Conservation (phyloP, 1,140 invertebrate genomes). For the Drosophila busckii region DNA sequence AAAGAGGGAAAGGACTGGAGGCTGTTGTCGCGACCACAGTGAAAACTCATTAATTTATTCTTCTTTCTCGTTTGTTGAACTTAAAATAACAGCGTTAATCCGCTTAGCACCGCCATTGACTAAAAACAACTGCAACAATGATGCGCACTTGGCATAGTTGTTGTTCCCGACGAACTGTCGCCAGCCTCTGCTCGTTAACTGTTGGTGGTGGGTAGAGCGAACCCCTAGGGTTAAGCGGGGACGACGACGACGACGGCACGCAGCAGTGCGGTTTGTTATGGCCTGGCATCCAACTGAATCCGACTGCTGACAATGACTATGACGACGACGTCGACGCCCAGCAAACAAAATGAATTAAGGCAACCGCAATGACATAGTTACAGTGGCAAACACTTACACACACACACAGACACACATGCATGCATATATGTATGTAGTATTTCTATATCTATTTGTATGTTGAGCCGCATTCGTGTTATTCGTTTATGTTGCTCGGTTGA, state of each 20-base stretch:
- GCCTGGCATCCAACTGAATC: slow-evolving; percentile 18
- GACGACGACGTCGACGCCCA: slow-evolving; percentile 51
- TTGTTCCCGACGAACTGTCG: slow-evolving; percentile 14
- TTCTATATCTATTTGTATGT: slow-evolving; percentile 6
- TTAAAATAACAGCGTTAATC: slow-evolving; percentile 77
- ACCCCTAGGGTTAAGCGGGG: no score
- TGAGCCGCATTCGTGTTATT: slow-evolving; percentile 8
- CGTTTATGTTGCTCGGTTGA: slow-evolving; percentile 15
- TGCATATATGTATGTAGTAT: neutral
- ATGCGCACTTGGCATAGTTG: slow-evolving; percentile 24
- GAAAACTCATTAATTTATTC: slow-evolving; percentile 77
- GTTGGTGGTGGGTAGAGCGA: neutral
- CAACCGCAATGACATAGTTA: slow-evolving; percentile 75
- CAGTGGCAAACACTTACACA: slow-evolving; percentile 40
- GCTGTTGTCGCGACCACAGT: slow-evolving; percentile 55
- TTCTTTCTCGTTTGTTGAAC: slow-evolving; percentile 74
- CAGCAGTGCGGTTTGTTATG: slow-evolving; percentile 40
- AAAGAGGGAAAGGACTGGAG: neutral
- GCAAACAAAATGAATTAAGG: slow-evolving; percentile 77
- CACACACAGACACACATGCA: slow-evolving; percentile 7
- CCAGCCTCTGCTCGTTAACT: slow-evolving; percentile 5
- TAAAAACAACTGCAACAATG: slow-evolving; percentile 55
- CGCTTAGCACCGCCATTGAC: slow-evolving; percentile 68
- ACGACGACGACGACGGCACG: neutral
- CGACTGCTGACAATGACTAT: slow-evolving; percentile 41